Base-by-base conservation (phyloP, 2,113 vertebrate genomes). In the Nothoprocta pentlandii region DNA sequence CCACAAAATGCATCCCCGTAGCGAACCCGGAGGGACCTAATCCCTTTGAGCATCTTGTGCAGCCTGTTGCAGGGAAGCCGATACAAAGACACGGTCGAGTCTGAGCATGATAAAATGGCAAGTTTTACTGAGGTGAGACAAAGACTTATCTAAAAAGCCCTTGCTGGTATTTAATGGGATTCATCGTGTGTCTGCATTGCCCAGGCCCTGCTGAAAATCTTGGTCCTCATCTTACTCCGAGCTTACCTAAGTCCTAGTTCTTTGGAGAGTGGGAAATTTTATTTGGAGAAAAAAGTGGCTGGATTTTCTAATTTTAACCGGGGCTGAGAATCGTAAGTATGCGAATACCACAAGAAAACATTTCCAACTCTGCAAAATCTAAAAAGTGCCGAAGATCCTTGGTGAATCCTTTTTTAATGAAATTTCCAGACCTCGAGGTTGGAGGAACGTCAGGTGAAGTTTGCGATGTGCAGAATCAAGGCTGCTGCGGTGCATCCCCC, bases 271-370 rank as follows among this genome's bases (percentile, higher is more conserved):
- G 82, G 82, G 94, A 95, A 93, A 78, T 34, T 92, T 92, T 90
- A 84, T 82, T 91, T 16, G 79, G 73, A 76, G 68, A 17, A 47
- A 69, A 84, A 83, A 67, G 9, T 89, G 21, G 17, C 79, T 90
- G 83, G 85, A 81, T 96, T 94, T 94, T 95, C 93, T 94, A 91
- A 96, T 97, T 97, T 97, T 96, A 94, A 85, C 87, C 62, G 46
- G 83, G 76, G 32, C 92, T 90, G 92, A 90, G 94, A 88, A 90
- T 86, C 88, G 4, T 19, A 88, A 96, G 71, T 56, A 86, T 95
- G 91, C 26, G 94, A 92, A 94, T 95, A 87, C 89, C 91, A 73
- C 94, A 86, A 64, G 85, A 86, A 95, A 93, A 93, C 90, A 76
- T 70, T 95, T 94, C 94, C 90, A 97, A 91, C 82, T 62, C 89